A percentile compares a stretch with the other conserved stretches of the same genome.
These are phyloP conservation scores for Andrena cerasifolii DNA, from an alignment of 1,140 invertebrate genomes.

Conservation along the genomic window DNA sequence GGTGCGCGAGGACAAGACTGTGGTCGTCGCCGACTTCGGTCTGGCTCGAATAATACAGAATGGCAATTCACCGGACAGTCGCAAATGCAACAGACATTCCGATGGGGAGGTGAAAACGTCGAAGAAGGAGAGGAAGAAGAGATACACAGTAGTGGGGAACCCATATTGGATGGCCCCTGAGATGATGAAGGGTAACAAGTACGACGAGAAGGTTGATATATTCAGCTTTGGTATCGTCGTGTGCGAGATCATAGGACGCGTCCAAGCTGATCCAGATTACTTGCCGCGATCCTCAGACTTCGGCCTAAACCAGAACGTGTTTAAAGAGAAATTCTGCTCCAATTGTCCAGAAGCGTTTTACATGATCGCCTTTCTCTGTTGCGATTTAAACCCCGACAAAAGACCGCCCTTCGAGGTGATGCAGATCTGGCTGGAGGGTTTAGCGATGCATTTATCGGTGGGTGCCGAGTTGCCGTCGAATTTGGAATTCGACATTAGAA, in stretches of 20 bases:
- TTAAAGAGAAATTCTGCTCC: constrained; percentile 94
- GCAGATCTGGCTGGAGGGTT: constrained; percentile 90
- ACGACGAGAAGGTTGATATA: constrained; percentile 98
- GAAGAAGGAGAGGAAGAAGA: constrained; percentile 86
- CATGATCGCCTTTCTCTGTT: constrained; percentile 93
- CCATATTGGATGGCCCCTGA: constrained; percentile 99
- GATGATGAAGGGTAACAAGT: constrained; percentile 97
- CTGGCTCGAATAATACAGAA: constrained; percentile 92
- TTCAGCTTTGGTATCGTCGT: constrained; percentile 98
- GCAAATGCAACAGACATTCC: constrained; percentile 75
- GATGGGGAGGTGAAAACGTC: constrained; percentile 74
- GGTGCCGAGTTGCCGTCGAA: constrained; percentile 86
- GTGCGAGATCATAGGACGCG: constrained; percentile 97
- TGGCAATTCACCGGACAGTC: constrained; percentile 76
- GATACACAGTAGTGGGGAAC: constrained; percentile 94
- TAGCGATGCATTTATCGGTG: constrained; percentile 88
- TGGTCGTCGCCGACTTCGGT: constrained; percentile 97
- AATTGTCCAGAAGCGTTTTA: constrained; percentile 94
- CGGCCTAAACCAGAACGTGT: constrained; percentile 93
- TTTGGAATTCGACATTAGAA: constrained; percentile 89
- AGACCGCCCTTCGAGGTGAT: constrained; percentile 94
- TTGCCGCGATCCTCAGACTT: constrained; percentile 95
- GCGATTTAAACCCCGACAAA: constrained; percentile 93
- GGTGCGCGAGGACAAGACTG: constrained; percentile 93
- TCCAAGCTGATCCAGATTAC: constrained; percentile 96